Percentiles rank a stretch among this genome's conserved stretches.
Evolutionary conservation across 2,797 vertebrate genomes (phyloP).

Genomic region (Aotus griseimembra): DNA sequence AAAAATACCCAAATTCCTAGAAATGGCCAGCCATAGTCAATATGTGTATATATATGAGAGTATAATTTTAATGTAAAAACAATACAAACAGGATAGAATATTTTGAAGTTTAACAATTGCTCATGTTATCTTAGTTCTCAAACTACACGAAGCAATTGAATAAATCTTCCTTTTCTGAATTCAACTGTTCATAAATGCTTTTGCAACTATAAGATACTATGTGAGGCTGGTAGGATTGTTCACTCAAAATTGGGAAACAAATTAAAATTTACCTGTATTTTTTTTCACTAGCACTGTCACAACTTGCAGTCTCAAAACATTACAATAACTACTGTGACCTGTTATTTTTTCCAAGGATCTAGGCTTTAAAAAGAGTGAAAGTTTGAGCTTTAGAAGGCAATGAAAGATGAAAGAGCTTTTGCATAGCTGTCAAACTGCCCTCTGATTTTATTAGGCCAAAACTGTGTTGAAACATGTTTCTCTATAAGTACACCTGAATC

Average conservation of each 20-base stretch:
- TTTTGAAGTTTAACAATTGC: conserved; percentile 72
- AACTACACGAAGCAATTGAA: conserved; percentile 25
- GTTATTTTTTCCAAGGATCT: conserved; percentile 25
- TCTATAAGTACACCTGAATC: background rate
- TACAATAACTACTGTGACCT: background rate
- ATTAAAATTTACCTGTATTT: conserved; percentile 5
- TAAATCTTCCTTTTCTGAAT: conserved; percentile 51
- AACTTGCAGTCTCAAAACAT: background rate
- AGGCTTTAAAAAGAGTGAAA: background rate
- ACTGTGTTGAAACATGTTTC: background rate
- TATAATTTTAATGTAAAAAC: conserved; percentile 77
- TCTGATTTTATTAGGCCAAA: conserved; percentile 14
- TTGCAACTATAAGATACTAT: background rate
- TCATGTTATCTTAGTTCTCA: conserved; percentile 60
- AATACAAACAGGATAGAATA: conserved; percentile 71
- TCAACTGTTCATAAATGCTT: conserved; percentile 33
- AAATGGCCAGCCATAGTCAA: conserved; percentile 84
- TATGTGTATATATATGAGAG: conserved; percentile 49
- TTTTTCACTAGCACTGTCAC: background rate
- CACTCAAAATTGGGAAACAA: conserved; percentile 23
- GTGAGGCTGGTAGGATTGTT: background rate
- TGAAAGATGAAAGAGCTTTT: conserved; percentile 16
- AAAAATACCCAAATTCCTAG: conserved; percentile 79
- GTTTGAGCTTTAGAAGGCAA: background rate
- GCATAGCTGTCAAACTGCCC: background rate